Evolutionary conservation across 2,888 invertebrate species (phyloP).

Genomic region (Andrena fulva): DNA sequence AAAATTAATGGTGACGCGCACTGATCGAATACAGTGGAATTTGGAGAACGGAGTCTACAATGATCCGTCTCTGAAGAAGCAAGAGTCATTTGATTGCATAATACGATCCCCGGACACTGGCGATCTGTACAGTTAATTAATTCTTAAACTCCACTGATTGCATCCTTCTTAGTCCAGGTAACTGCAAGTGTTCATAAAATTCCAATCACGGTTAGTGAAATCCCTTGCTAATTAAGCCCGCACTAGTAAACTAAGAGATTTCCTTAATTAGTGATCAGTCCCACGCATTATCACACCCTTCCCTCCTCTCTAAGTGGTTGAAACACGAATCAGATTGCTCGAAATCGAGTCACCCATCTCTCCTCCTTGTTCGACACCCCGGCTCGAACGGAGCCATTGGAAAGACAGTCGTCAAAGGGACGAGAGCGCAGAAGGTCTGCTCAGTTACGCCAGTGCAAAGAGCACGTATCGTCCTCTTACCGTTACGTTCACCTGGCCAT

Average conservation of each 20-base stretch:
- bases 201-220: background rate
- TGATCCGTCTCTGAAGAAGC: background rate
- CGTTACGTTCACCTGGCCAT: constrained; percentile 72
- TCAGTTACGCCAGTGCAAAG: constrained; percentile 62
- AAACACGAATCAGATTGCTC: background rate
- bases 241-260: background rate
- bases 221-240: background rate
- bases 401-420: background rate
- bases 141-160: constrained; percentile 5
- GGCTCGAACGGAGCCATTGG: background rate
- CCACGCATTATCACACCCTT: background rate
- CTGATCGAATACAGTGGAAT: background rate
- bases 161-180: background rate
- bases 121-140: constrained; percentile 17
- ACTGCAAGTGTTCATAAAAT: constrained; percentile 10
- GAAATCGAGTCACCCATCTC: background rate
- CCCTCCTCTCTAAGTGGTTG: background rate
- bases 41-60: background rate
- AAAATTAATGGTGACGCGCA: background rate
- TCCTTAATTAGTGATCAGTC: background rate
- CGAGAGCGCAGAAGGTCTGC: constrained; percentile 22
- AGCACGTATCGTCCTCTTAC: constrained; percentile 65
- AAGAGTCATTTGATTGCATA: background rate
- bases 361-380: background rate
- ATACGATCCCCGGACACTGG: constrained; percentile 5